Evolutionary conservation across 2,888 invertebrate species (phyloP).

Genomic region (Andrena praecox): DNA sequence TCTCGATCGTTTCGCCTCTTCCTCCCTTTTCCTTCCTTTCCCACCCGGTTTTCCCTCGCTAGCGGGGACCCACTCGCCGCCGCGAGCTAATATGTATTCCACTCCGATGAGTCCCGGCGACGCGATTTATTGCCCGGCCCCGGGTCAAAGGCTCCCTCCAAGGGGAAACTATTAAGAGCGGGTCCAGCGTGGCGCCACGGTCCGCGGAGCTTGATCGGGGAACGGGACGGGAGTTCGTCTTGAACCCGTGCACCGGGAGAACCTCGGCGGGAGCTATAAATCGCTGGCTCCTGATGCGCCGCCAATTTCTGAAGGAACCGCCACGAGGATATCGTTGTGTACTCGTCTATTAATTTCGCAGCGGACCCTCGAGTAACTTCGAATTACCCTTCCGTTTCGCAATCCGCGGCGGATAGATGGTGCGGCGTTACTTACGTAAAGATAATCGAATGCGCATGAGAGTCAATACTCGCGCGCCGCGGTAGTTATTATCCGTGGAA

Average conservation of each 20-base stretch:
- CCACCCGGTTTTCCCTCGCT: constrained; percentile 37
- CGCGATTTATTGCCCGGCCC: constrained; percentile 80
- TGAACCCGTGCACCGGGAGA: constrained; percentile 61
- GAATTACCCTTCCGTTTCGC: constrained; percentile 27
- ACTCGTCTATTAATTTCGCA: constrained; percentile 41
- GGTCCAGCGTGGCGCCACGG: constrained; percentile 61
- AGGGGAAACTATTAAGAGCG: constrained; percentile 80
- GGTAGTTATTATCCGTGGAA: constrained; percentile 46
- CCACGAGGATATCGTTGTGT: constrained; percentile 9
- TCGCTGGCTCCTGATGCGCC: constrained; percentile 53
- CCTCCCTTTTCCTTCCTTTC: constrained; percentile 36
- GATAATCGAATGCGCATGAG: constrained; percentile 62
- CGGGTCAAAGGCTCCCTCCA: constrained; percentile 72
- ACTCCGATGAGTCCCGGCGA: constrained; percentile 77
- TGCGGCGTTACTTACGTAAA: constrained; percentile 51
- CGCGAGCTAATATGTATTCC: constrained; percentile 73
- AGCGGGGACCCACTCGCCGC: constrained; percentile 51
- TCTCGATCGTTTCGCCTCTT: constrained; percentile 69
- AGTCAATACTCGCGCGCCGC: constrained; percentile 33
- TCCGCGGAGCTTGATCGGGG: constrained; percentile 22
- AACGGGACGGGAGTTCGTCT: constrained; percentile 51
- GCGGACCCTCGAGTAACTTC: constrained; percentile 7
- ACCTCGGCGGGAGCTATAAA: constrained; percentile 64
- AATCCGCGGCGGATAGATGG: constrained; percentile 33
- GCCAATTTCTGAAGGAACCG: constrained; percentile 43